Percentiles rank a stretch among this genome's conserved stretches.
phyloP scores from a whole-genome alignment of 2,888 invertebrate species.

The Autographa gamma region DNA sequence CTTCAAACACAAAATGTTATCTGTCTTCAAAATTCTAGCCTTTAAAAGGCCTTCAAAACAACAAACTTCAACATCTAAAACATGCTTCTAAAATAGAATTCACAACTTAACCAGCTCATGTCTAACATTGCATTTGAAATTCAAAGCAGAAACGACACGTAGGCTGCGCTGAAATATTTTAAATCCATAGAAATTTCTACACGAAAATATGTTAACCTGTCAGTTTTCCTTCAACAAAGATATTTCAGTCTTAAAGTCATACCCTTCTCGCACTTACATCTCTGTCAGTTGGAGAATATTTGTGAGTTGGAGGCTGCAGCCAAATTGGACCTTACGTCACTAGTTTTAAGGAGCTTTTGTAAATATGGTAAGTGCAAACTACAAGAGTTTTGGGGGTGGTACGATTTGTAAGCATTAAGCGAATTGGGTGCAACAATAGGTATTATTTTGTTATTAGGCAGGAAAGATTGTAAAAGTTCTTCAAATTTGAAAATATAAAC shows the following conservation, averaged over 20 bases:
- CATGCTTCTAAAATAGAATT: conserved; percentile 14
- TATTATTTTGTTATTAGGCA: too few relatives aligned
- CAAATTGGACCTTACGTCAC: conserved; percentile 41
- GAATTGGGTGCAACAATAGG: too few relatives aligned
- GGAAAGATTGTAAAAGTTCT: too few relatives aligned
- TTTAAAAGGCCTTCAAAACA: background rate
- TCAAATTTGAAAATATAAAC: too few relatives aligned
- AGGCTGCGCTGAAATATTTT: conserved; percentile 46
- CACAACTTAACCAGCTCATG: conserved; percentile 17
- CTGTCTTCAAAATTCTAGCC: background rate
- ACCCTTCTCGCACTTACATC: conserved; percentile 50
- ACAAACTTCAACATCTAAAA: conserved; percentile 11
- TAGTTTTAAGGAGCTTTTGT: conserved; percentile 30
- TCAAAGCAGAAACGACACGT: conserved; percentile 14
- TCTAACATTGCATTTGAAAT: conserved; percentile 23
- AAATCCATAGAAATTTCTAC: conserved; percentile 48
- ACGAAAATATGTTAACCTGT: conserved; percentile 45
- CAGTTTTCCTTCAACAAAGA: conserved; percentile 51
- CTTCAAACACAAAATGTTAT: too few relatives aligned
- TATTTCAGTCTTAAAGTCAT: conserved; percentile 52
- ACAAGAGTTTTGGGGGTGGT: conserved; percentile 33
- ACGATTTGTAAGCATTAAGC: conserved; percentile 1
- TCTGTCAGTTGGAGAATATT: conserved; percentile 39
- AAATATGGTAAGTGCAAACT: conserved; percentile 30
- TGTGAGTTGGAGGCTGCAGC: conserved; percentile 1